Percentiles rank a stretch among this genome's conserved stretches.
phyloP scores from a whole-genome alignment of 2,113 vertebrate species.

The Psammodynastes pulverulentus region DNA sequence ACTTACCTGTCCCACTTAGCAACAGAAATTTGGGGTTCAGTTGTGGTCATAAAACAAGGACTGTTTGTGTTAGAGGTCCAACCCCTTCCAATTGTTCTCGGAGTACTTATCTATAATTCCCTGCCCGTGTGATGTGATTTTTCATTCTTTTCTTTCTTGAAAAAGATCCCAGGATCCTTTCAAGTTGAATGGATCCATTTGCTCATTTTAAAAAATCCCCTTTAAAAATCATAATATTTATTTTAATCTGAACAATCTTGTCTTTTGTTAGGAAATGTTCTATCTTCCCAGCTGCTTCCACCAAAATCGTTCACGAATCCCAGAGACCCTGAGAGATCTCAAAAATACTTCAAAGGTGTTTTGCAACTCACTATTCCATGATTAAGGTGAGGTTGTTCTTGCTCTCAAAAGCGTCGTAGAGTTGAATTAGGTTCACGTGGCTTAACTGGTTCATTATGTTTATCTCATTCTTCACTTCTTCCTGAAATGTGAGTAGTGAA shows the following conservation, averaged over 20 bases:
- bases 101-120: not conserved
- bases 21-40: too few species aligned
- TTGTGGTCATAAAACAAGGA: too few species aligned
- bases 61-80: not conserved
- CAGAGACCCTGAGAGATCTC: not conserved
- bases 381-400: slow-evolving; percentile 81
- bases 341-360: not conserved
- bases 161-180: not conserved
- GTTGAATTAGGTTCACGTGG: slow-evolving; percentile 85
- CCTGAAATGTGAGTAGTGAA: slow-evolving; percentile 61
- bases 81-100: not conserved
- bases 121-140: too few species aligned
- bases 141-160: too few species aligned
- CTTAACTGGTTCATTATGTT: slow-evolving; percentile 88
- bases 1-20: too few species aligned
- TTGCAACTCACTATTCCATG: slow-evolving; percentile 85
- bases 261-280: not conserved
- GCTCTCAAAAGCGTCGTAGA: slow-evolving; percentile 88
- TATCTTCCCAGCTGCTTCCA: not conserved
- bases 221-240: not conserved
- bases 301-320: not conserved
- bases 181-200: not conserved
- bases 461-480: slow-evolving; percentile 89
- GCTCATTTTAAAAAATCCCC: not conserved
- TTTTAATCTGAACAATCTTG: not conserved